These are phyloP conservation scores for Acipenser ruthenus DNA, from an alignment of 2,797 vertebrate genomes.

Conservation along the genomic window DNA sequence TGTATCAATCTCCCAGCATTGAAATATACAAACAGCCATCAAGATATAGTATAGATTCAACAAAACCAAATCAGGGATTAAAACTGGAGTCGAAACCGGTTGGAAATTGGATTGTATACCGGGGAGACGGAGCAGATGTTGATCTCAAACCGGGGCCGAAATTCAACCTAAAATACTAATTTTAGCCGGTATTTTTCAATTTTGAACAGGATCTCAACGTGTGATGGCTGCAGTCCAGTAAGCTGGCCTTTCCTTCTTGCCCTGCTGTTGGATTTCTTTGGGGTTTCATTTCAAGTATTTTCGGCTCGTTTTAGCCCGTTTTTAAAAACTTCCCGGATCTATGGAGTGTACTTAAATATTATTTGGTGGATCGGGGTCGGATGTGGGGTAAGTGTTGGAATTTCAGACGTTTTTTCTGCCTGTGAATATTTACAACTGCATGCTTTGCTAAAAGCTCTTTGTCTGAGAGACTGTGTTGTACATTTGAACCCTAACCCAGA, in stretches of 20 bases:
- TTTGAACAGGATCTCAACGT: conserved; percentile 54
- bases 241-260: conserved; percentile 60
- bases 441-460: conserved; percentile 27
- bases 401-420: conserved; percentile 34
- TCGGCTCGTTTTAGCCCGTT: conserved; percentile 24
- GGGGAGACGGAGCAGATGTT: conserved; percentile 31
- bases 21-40: conserved; percentile 43
- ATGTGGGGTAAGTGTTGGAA: conserved; percentile 59
- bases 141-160: conserved; percentile 30
- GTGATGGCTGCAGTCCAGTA: conserved; percentile 70
- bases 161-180: conserved; percentile 38
- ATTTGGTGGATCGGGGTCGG: conserved; percentile 48
- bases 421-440: conserved; percentile 16
- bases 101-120: conserved; percentile 48
- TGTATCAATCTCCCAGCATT: conserved; percentile 59
- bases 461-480: conserved; percentile 15
- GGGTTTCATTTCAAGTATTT: conserved; percentile 45
- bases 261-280: conserved; percentile 57
- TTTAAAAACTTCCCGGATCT: conserved; percentile 27
- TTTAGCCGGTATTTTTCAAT: conserved; percentile 45
- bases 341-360: conserved; percentile 49
- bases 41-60: conserved; percentile 39
- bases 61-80: conserved; percentile 48
- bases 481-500: too few relatives aligned
- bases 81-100: conserved; percentile 42